Evolutionary conservation across 2,888 invertebrate species (phyloP).

Genomic region (Drosophila acutilabella): DNA sequence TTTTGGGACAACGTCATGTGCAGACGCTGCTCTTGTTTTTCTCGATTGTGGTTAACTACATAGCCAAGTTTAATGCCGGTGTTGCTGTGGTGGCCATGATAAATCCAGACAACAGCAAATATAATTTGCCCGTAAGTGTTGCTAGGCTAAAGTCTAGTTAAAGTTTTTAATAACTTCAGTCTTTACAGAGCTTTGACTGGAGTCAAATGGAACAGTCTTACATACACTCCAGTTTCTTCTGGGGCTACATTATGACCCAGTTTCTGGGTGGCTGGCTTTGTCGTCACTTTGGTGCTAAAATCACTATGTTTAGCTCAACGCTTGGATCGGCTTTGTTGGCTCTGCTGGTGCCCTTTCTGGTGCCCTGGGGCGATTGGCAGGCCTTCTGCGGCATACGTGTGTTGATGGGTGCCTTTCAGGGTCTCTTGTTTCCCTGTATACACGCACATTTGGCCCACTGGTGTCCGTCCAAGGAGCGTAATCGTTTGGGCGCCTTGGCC

Average conservation of each 20-base stretch:
- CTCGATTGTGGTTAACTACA: slow-evolving; percentile 87
- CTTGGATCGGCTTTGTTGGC: slow-evolving; percentile 88
- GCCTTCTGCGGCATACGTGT: slow-evolving; percentile 88
- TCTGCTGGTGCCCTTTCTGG: slow-evolving; percentile 89
- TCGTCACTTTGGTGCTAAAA: slow-evolving; percentile 89
- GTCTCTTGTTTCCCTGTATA: slow-evolving; percentile 88
- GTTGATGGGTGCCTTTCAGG: slow-evolving; percentile 89
- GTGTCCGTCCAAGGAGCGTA: slow-evolving; percentile 88
- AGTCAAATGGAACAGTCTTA: slow-evolving; percentile 86
- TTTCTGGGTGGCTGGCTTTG: slow-evolving; percentile 90
- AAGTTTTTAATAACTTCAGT: background rate
- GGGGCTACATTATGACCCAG: slow-evolving; percentile 90
- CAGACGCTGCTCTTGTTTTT: slow-evolving; percentile 88
- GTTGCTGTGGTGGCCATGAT: slow-evolving; percentile 92
- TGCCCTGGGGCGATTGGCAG: slow-evolving; percentile 88
- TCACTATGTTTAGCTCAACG: slow-evolving; percentile 87
- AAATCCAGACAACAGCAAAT: slow-evolving; percentile 85
- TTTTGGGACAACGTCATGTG: slow-evolving; percentile 88
- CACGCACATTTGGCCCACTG: slow-evolving; percentile 89
- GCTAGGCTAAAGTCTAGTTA: too few relatives aligned
- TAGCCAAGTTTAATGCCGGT: slow-evolving; percentile 89
- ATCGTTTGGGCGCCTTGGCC: slow-evolving; percentile 86
- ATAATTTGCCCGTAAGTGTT: slow-evolving; percentile 85
- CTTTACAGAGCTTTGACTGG: slow-evolving; percentile 84
- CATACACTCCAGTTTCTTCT: slow-evolving; percentile 91